Evolutionary conservation across 2,797 vertebrate species (phyloP).

Genomic region (Antennarius maculatus): DNA sequence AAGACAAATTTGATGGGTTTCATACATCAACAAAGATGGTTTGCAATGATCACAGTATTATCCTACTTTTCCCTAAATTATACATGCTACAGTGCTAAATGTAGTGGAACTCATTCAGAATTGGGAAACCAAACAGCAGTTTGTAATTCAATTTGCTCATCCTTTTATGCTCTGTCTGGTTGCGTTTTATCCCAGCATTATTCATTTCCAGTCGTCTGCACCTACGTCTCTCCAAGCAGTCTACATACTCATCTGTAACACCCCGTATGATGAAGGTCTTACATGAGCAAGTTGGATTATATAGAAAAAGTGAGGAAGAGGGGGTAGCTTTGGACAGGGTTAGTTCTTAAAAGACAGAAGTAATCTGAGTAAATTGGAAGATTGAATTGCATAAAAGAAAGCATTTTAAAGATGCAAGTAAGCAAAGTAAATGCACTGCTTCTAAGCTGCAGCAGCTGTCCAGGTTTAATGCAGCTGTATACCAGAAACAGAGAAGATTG

Average conservation of each 20-base stretch:
- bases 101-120: background rate
- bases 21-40: too few relatives aligned
- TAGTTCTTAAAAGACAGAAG: conserved; percentile 43
- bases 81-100: too few relatives aligned
- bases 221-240: conserved; percentile 44
- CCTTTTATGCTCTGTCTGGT: conserved; percentile 19
- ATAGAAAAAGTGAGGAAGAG: conserved; percentile 28
- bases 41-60: background rate
- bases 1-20: too few relatives aligned
- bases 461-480: conserved; percentile 17
- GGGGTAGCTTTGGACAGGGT: conserved; percentile 34
- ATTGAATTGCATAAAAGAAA: conserved; percentile 50
- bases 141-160: conserved; percentile 36
- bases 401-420: conserved; percentile 29
- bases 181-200: conserved; percentile 39
- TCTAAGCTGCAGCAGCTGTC: conserved; percentile 12
- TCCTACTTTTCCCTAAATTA: conserved; percentile 4
- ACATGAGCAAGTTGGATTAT: conserved; percentile 32
- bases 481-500: conserved; percentile 14
- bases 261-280: conserved; percentile 41
- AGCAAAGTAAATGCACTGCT: conserved; percentile 9
- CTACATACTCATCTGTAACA: conserved; percentile 51
- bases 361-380: conserved; percentile 30
- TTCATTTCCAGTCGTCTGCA: conserved; percentile 44
- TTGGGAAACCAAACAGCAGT: conserved; percentile 27